Percentiles rank a stretch among this genome's conserved stretches.
Evolutionary conservation across 30 jellyfish, hydroid and myxozoan species (phyloP).

Genomic region (Pelagia noctiluca): DNA sequence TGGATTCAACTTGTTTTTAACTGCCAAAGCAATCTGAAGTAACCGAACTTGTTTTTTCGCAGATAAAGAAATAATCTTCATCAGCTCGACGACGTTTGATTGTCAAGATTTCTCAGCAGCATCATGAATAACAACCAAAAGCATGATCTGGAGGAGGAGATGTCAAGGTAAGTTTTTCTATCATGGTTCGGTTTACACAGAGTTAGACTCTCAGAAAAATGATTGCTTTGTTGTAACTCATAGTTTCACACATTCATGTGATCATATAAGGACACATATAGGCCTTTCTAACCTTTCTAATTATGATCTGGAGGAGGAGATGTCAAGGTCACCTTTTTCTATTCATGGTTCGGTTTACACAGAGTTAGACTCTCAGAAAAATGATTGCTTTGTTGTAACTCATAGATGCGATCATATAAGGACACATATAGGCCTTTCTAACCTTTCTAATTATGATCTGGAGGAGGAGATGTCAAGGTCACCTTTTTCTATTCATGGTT

Average conservation of each 20-base stretch:
- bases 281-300: neutral
- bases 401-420: neutral
- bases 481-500: neutral
- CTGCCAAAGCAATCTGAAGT: too few relatives aligned
- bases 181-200: neutral
- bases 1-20: neutral
- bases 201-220: neutral
- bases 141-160: conserved; percentile 89
- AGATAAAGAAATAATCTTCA: neutral
- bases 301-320: neutral
- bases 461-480: neutral
- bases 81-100: neutral
- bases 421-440: neutral
- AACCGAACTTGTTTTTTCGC: neutral
- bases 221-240: neutral
- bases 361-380: neutral
- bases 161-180: conserved; percentile 78
- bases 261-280: neutral
- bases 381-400: neutral
- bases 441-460: neutral
- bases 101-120: neutral
- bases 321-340: neutral
- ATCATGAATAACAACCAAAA: conserved; percentile 70
- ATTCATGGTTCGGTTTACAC: neutral
- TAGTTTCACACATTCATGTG: neutral